Evolutionary conservation across 1,140 invertebrate genomes (phyloP).

Genomic region (Dinothrombium tinctorium): DNA sequence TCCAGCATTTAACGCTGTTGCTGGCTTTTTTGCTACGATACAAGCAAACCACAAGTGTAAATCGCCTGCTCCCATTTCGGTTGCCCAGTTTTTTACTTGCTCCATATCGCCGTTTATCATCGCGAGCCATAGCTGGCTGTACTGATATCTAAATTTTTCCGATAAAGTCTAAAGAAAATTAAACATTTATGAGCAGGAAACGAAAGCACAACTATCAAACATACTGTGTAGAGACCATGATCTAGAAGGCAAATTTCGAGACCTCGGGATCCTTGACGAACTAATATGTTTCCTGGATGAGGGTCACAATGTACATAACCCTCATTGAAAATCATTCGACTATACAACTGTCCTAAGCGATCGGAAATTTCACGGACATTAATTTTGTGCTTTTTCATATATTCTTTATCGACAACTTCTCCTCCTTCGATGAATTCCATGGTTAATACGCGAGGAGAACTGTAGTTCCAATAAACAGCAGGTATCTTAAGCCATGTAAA

Average conservation of each 20-base stretch:
- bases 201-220: no score
- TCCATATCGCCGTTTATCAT: no score
- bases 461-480: slow-evolving; percentile 50
- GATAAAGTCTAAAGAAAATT: no score
- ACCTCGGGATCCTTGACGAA: slow-evolving; percentile 24
- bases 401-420: slow-evolving; percentile 77
- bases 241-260: slow-evolving; percentile 64
- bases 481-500: slow-evolving; percentile 28
- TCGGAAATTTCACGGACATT: slow-evolving; percentile 36
- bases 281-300: slow-evolving; percentile 89
- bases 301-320: slow-evolving; percentile 97
- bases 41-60: no score
- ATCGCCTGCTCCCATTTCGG: no score
- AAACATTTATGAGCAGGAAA: no score
- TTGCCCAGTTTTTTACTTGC: no score
- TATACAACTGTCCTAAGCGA: slow-evolving; percentile 72
- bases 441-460: slow-evolving; percentile 58
- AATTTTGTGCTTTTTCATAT: slow-evolving; percentile 53
- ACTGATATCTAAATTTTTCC: no score
- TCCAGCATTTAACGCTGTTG: no score
- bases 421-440: slow-evolving; percentile 93
- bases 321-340: slow-evolving; percentile 91
- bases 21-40: no score
- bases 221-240: slow-evolving; percentile 87
- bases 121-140: no score